These are phyloP conservation scores for Phalanger gymnotis DNA, from an alignment of 2,797 vertebrate genomes.

Conservation along the genomic window DNA sequence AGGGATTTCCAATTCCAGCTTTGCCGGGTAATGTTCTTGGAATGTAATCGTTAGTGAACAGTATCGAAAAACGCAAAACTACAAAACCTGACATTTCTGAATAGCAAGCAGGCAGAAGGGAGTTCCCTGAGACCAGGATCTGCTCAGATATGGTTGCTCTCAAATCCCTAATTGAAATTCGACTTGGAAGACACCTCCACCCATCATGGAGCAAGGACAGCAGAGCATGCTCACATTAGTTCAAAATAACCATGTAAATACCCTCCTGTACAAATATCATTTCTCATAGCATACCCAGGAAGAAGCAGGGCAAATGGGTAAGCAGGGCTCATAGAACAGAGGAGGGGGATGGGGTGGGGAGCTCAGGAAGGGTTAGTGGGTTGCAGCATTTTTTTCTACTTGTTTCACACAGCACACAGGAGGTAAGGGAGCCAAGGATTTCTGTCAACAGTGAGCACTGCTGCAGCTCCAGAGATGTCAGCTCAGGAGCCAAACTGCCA, in stretches of 20 bases:
- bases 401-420: constrained; percentile 5
- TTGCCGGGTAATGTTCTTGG: constrained; percentile 45
- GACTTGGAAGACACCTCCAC: constrained; percentile 60
- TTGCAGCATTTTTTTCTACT: neutral
- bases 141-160: constrained; percentile 65
- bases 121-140: constrained; percentile 63
- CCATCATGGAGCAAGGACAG: neutral
- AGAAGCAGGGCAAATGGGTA: neutral
- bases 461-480: constrained; percentile 31
- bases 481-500: constrained; percentile 53
- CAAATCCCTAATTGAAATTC: constrained; percentile 75
- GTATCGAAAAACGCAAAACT: neutral
- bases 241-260: neutral
- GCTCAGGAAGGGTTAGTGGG: neutral
- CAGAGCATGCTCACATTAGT: constrained; percentile 22
- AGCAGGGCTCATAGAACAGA: neutral
- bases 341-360: neutral
- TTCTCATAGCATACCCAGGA: neutral
- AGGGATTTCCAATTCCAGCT: constrained; percentile 32
- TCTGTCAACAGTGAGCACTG: constrained; percentile 73
- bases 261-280: neutral
- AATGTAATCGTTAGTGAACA: constrained; percentile 33
- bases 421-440: constrained; percentile 63
- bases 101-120: constrained; percentile 66
- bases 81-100: constrained; percentile 72